Evolutionary conservation across 2,888 invertebrate genomes (phyloP).

Genomic region (Hofmannophila pseudospretella): DNA sequence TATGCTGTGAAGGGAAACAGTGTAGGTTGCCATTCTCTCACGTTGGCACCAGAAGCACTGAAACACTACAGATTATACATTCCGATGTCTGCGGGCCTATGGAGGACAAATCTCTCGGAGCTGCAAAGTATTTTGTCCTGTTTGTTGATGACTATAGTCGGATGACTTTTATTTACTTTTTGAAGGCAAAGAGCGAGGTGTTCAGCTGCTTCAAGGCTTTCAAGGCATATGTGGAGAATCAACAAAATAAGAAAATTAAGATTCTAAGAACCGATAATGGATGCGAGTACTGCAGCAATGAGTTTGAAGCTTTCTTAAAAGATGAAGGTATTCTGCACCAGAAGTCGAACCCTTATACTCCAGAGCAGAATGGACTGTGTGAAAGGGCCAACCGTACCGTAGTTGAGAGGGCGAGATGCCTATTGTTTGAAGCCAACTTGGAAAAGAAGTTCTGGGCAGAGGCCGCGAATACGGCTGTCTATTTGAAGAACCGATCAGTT

Average conservation of each 20-base stretch:
- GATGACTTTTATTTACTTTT: conserved; percentile 25
- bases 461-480: conserved; percentile 15
- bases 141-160: conserved; percentile 29
- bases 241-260: conserved; percentile 24
- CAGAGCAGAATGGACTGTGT: conserved; percentile 29
- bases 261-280: conserved; percentile 11
- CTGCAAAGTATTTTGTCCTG: conserved; percentile 23
- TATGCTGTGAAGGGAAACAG: too few species aligned
- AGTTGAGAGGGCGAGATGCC: conserved; percentile 12
- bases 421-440: conserved; percentile 15
- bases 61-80: too few species aligned
- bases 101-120: conserved; percentile 19
- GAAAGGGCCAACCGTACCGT: conserved; percentile 14
- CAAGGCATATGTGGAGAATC: conserved; percentile 27
- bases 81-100: conserved; percentile 26
- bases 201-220: conserved; percentile 18
- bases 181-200: conserved; percentile 27
- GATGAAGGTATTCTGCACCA: conserved; percentile 33
- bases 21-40: too few species aligned
- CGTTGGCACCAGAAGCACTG: too few species aligned
- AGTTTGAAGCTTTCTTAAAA: too few species aligned
- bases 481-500: conserved; percentile 14
- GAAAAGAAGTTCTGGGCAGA: conserved; percentile 19
- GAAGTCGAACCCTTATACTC: conserved; percentile 25
- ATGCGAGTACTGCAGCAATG: conserved; percentile 9